Conservation (phyloP, 2,888 invertebrate genomes). For the Drosophila helvetica region DNA sequence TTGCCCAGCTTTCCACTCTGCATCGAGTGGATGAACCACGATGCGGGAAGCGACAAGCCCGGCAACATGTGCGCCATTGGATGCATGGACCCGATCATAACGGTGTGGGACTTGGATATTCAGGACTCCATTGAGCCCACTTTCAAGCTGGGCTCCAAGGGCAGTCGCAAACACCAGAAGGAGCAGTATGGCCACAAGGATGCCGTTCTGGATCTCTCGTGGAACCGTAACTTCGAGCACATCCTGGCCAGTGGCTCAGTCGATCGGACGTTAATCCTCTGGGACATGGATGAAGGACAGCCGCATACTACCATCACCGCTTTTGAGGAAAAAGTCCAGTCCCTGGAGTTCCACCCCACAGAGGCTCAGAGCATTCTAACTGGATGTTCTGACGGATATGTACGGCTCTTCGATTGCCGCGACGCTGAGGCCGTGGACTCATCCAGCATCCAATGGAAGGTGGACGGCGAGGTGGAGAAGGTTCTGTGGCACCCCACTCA, state of each 20-base stretch:
- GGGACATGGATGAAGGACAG: constrained; percentile 94
- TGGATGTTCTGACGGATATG: constrained; percentile 92
- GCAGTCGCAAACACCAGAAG: constrained; percentile 89
- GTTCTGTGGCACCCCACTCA: constrained; percentile 93
- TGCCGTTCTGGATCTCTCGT: constrained; percentile 95
- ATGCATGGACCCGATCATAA: constrained; percentile 95
- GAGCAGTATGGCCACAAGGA: constrained; percentile 91
- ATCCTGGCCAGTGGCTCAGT: constrained; percentile 97
- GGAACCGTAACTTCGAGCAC: constrained; percentile 93
- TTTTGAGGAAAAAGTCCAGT: constrained; percentile 93
- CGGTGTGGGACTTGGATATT: constrained; percentile 98
- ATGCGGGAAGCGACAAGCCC: constrained; percentile 88
- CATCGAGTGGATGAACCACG: constrained; percentile 96
- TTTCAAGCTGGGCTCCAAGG: constrained; percentile 90
- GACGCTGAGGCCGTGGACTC: constrained; percentile 86
- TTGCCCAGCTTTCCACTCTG: constrained; percentile 95
- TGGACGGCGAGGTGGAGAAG: constrained; percentile 92
- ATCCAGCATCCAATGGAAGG: constrained; percentile 86
- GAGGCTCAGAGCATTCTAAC: constrained; percentile 93
- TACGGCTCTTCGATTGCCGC: constrained; percentile 93
- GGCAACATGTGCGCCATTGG: constrained; percentile 96
- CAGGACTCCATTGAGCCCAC: constrained; percentile 95
- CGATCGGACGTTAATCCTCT: constrained; percentile 93
- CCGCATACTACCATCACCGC: constrained; percentile 90
- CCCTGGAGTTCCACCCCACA: constrained; percentile 91